Conservation (phyloP, 2,888 invertebrate genomes). For the Phragmatobia fuliginosa region DNA sequence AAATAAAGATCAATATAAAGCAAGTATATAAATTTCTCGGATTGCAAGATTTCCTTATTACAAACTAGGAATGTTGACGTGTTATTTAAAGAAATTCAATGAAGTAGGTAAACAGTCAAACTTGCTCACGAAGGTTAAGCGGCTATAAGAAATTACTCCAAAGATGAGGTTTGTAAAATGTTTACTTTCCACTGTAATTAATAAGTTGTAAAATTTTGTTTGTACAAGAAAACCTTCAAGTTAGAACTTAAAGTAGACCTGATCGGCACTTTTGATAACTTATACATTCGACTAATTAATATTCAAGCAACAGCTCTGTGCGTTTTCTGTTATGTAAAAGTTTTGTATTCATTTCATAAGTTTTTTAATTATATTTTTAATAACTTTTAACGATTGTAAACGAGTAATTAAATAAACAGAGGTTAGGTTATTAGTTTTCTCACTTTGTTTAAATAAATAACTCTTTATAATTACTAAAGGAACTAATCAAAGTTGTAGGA, state of each 20-base stretch:
- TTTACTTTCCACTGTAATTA: conserved; percentile 36
- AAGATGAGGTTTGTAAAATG: conserved; percentile 18
- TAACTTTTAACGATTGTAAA: not conserved
- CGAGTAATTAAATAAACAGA: not conserved
- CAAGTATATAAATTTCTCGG: too few species aligned
- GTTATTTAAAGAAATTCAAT: not conserved
- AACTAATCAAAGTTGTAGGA: too few species aligned
- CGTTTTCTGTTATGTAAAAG: conserved; percentile 1
- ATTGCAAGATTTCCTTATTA: too few species aligned
- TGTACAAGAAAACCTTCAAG: conserved; percentile 25
- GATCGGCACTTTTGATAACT: conserved; percentile 24
- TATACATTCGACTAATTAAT: conserved; percentile 34
- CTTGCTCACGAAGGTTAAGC: not conserved
- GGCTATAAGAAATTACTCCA: not conserved
- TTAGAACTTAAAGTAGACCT: conserved; percentile 21
- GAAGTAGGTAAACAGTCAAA: not conserved
- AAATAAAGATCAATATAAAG: too few species aligned
- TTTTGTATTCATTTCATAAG: not conserved
- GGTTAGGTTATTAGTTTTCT: not conserved
- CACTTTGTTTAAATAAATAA: not conserved
- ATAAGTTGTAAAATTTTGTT: conserved; percentile 32
- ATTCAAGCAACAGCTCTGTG: conserved; percentile 18
- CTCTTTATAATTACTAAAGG: not conserved
- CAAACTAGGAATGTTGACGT: not conserved
- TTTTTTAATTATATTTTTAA: not conserved